Base-by-base conservation (phyloP, 2,888 invertebrate species). In the Augochlorella aurata region DNA sequence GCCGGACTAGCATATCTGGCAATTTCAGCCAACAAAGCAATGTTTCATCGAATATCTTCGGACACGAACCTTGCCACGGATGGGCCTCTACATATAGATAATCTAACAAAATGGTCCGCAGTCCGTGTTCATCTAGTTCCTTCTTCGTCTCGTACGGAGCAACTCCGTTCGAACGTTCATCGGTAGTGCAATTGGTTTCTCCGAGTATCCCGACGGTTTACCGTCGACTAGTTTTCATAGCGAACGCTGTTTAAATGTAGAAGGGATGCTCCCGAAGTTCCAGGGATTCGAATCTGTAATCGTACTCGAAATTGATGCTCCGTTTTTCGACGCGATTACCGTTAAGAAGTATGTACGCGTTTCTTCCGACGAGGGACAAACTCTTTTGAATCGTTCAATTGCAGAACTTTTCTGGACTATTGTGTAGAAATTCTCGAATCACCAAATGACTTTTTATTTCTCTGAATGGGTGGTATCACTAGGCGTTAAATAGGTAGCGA, bases 121-220 rank as follows among this genome's bases (percentile, higher is more conserved):
- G 75, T 81, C 71, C 67, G 70, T 75, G 52, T 81, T 81, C 70
- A 81, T 80, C 81, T 81, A 81, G 81, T 81, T 81, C 50, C 52
- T 75, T 67, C 58, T 68, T 74, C 70, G 61, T 81, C 80, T 3
- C 38, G 69, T 65, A 61, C n/a, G 58, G 54, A 38, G 38, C 24
- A 61, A 38, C 71, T 47, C 24, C 65, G n/a, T 67, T 70, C 61
- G 14, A 29, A 49, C 66, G 16, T 73, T 68, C 38, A 29, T 71
- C 47, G 45, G 14, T 50, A 52, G 70, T 63, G 1, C 2, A 9
- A 29, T 50, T 38, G 38, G 7, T 24, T 24, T 21, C 44, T 66
- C 16, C 47, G 38, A n/a, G 16, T 73, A 18, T 38, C 24, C 47
- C 38, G 18, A 5, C 16, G 29, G 47, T n/a, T 61, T 1, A 12